Conservation (phyloP, 2,888 invertebrate species). For the Conomelus anceps region DNA sequence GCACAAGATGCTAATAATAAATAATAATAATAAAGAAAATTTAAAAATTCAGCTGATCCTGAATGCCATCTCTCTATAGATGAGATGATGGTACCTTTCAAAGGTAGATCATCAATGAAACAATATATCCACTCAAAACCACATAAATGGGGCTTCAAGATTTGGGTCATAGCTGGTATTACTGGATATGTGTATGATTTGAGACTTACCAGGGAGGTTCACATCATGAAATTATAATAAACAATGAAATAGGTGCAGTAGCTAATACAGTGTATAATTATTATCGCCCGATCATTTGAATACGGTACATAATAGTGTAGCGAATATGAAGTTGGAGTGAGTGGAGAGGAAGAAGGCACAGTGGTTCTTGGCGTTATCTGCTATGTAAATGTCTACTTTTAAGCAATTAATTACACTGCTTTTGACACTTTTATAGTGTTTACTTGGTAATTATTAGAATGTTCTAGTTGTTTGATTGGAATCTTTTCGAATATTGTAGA, state of each 20-base stretch:
- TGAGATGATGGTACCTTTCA: slow-evolving; percentile 12
- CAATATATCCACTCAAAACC: neutral
- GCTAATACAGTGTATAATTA: neutral
- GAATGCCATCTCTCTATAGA: neutral
- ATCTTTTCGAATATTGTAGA: no score
- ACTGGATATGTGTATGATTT: neutral
- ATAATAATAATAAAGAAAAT: neutral
- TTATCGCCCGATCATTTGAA: neutral
- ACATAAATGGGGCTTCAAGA: slow-evolving; percentile 17
- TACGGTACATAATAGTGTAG: no score
- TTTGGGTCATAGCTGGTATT: neutral
- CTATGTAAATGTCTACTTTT: no score
- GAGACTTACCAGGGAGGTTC: slow-evolving; percentile 5
- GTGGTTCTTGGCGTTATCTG: no score
- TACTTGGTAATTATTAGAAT: no score
- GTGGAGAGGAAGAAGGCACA: no score
- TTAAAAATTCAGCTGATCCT: neutral
- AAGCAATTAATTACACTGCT: no score
- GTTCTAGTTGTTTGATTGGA: no score
- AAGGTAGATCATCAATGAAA: neutral
- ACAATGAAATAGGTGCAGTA: neutral
- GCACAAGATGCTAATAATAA: neutral
- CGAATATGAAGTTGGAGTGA: no score
- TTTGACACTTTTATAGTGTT: no score
- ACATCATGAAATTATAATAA: neutral